Percentiles rank a stretch among this genome's conserved stretches.
phyloP scores from a whole-genome alignment of 2,113 vertebrate genomes.

The Ursus arctos region DNA sequence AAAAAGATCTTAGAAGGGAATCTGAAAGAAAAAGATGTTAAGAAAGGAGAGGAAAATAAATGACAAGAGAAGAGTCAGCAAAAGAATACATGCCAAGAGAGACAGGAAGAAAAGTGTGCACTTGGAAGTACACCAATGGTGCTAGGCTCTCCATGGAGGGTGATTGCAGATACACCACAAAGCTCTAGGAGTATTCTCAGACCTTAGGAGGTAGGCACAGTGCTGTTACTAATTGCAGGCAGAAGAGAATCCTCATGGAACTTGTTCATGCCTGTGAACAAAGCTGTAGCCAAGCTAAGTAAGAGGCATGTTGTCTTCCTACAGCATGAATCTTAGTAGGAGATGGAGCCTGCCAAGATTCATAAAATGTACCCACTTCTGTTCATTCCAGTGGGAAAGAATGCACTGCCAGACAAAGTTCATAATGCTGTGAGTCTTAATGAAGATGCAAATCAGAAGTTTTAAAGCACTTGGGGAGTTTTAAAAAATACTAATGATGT shows the following conservation, averaged over 20 bases:
- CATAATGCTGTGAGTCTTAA: background rate
- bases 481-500: constrained; percentile 38
- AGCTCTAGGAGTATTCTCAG: constrained; percentile 44
- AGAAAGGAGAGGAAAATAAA: constrained; percentile 31
- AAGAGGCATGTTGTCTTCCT: constrained; percentile 60
- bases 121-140: constrained; percentile 56
- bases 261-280: constrained; percentile 60
- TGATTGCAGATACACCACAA: constrained; percentile 54
- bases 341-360: constrained; percentile 60
- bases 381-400: constrained; percentile 14
- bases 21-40: background rate
- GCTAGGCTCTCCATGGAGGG: constrained; percentile 26
- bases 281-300: constrained; percentile 66
- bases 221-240: constrained; percentile 65
- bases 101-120: constrained; percentile 18
- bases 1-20: background rate
- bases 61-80: constrained; percentile 58
- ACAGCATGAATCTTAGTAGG: constrained; percentile 67
- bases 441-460: background rate
- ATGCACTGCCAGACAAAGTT: constrained; percentile 57
- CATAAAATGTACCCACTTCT: constrained; percentile 67
- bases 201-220: constrained; percentile 59
- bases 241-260: constrained; percentile 55
- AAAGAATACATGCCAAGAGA: constrained; percentile 42
- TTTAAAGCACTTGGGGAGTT: constrained; percentile 7